These are phyloP conservation scores for Helogale parvula DNA, from an alignment of 2,113 vertebrate species.

Conservation along the genomic window DNA sequence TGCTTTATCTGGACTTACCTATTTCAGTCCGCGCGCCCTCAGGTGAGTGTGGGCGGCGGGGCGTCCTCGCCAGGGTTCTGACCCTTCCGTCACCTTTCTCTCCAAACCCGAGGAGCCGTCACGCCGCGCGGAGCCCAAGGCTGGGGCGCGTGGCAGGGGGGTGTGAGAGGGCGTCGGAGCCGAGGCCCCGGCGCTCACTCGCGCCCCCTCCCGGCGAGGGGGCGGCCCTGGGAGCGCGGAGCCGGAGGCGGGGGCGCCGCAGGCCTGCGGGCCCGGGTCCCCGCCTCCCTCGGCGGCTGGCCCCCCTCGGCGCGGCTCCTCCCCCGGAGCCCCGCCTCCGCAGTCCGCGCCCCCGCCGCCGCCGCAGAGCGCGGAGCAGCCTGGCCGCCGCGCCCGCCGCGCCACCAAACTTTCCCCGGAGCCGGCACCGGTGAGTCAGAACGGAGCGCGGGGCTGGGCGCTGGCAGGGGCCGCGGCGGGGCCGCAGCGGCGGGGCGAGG, in stretches of 20 bases:
- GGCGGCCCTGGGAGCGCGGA: not conserved
- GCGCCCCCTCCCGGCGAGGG: not conserved
- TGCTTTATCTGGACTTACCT: not conserved
- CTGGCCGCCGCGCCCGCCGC: not conserved
- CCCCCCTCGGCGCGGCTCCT: not conserved
- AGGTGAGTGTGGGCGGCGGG: not conserved
- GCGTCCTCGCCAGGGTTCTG: not conserved
- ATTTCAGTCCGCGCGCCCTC: not conserved
- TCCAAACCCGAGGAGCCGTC: not conserved
- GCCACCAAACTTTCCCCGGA: slow-evolving; percentile 71
- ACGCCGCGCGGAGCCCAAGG: not conserved
- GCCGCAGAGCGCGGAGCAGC: not conserved
- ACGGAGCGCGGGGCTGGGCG: not conserved
- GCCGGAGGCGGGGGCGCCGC: not conserved
- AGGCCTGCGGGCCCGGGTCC: not conserved
- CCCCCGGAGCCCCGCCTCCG: not conserved
- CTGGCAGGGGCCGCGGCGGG: not conserved
- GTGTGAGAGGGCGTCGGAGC: not conserved
- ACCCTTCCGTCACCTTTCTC: not conserved
- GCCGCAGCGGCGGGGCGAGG: not conserved
- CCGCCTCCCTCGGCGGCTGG: not conserved
- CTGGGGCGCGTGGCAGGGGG: not conserved
- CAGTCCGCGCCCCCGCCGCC: not conserved
- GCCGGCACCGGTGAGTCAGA: slow-evolving; percentile 61
- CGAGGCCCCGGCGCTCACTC: too few species aligned